phyloP scores from a whole-genome alignment of 2,888 invertebrate genomes.

The Coenonympha arcania region DNA sequence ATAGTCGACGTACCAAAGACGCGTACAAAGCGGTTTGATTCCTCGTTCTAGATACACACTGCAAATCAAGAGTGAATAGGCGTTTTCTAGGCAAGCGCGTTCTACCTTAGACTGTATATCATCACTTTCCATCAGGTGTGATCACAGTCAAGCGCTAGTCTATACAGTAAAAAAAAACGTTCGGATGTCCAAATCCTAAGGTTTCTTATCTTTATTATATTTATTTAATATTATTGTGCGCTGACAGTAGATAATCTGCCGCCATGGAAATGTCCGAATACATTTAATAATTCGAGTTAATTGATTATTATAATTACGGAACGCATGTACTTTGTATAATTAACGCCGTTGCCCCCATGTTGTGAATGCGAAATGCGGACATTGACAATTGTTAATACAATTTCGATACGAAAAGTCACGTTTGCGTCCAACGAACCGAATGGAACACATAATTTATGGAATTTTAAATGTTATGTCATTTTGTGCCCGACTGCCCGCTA shows the following conservation, averaged over 20 bases:
- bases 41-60: too few species aligned
- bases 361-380: constrained; percentile 19
- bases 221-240: too few species aligned
- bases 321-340: constrained; percentile 9
- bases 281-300: constrained; percentile 9
- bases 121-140: too few species aligned
- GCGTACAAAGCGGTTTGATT: too few species aligned
- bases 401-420: constrained; percentile 30
- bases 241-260: neutral
- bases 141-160: too few species aligned
- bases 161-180: too few species aligned
- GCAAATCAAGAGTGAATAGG: too few species aligned
- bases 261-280: neutral
- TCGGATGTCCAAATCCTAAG: too few species aligned
- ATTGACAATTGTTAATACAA: constrained; percentile 27
- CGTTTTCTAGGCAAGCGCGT: too few species aligned
- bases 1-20: too few species aligned
- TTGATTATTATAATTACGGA: constrained; percentile 13
- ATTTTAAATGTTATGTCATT: constrained; percentile 11
- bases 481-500: neutral
- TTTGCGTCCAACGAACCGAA: constrained; percentile 19
- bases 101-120: too few species aligned
- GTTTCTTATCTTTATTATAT: too few species aligned
- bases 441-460: constrained; percentile 15
- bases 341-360: constrained; percentile 12